Evolutionary conservation across 2,113 vertebrate genomes (phyloP).

Genomic region (Corydoras maculifer): DNA sequence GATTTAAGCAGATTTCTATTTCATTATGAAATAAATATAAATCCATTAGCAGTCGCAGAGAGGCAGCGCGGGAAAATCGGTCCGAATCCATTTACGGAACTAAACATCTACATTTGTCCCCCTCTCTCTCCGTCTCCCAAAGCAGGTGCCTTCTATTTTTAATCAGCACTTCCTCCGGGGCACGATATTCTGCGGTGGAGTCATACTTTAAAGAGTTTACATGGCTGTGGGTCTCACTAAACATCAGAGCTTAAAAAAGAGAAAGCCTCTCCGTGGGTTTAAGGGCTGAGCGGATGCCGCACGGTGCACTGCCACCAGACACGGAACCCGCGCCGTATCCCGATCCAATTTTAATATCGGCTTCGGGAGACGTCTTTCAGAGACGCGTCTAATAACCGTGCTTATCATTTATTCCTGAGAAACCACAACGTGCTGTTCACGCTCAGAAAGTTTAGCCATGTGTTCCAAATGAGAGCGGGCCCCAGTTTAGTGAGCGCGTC

Average conservation of each 20-base stretch:
- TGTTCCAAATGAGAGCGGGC: too few species aligned
- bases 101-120: slow-evolving; percentile 42
- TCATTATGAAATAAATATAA: slow-evolving; percentile 39
- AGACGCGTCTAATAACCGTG: too few species aligned
- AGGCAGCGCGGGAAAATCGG: neutral
- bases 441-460: too few species aligned
- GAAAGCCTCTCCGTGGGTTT: too few species aligned
- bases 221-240: slow-evolving; percentile 19
- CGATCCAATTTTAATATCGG: too few species aligned
- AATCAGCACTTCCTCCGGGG: slow-evolving; percentile 26
- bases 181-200: slow-evolving; percentile 29
- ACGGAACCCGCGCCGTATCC: too few species aligned
- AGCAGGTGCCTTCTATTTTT: slow-evolving; percentile 33
- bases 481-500: too few species aligned
- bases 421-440: too few species aligned
- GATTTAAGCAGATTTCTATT: slow-evolving; percentile 25
- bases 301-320: too few species aligned
- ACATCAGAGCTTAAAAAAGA: neutral
- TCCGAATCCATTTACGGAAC: slow-evolving; percentile 21
- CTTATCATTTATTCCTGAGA: too few species aligned
- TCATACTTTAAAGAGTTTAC: slow-evolving; percentile 29
- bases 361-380: too few species aligned
- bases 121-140: neutral
- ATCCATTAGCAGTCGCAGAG: slow-evolving; percentile 14
- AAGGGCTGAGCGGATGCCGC: too few species aligned